phyloP scores from a whole-genome alignment of 2,113 vertebrate species.

The Phasianus colchicus region DNA sequence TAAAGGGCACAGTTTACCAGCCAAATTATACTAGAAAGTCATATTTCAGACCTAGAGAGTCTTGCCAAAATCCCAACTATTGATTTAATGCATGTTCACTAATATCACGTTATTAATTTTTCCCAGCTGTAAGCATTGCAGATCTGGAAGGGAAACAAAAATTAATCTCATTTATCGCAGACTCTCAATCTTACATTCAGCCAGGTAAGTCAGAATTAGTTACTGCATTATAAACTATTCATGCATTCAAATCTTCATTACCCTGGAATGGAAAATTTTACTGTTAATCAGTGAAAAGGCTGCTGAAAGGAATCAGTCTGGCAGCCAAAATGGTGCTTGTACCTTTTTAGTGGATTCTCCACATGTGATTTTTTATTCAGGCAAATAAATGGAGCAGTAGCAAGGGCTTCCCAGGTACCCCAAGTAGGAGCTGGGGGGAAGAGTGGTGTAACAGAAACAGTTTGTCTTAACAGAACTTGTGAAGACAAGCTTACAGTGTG shows the following conservation, averaged over 20 bases:
- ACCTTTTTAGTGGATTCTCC: background rate
- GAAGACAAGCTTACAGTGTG: background rate
- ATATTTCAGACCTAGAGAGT: background rate
- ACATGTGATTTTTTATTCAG: background rate
- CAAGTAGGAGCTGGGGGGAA: background rate
- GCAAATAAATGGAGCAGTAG: background rate
- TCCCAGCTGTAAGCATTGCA: background rate
- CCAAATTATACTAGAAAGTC: background rate
- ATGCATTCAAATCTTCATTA: background rate
- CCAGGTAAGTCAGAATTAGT: background rate
- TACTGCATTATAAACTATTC: background rate
- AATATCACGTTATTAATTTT: background rate
- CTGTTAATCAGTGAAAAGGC: background rate
- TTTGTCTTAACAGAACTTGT: background rate
- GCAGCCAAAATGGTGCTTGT: background rate
- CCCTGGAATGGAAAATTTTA: background rate
- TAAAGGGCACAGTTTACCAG: background rate
- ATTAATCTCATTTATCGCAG: background rate
- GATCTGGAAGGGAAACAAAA: background rate
- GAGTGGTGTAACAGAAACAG: background rate
- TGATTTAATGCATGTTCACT: slow-evolving; percentile 2
- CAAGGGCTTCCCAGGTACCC: background rate
- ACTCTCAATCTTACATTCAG: background rate
- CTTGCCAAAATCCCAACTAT: background rate
- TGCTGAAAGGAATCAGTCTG: background rate